These are phyloP conservation scores for Zaprionus vittiger DNA, from an alignment of 1,140 invertebrate genomes.

Conservation along the genomic window DNA sequence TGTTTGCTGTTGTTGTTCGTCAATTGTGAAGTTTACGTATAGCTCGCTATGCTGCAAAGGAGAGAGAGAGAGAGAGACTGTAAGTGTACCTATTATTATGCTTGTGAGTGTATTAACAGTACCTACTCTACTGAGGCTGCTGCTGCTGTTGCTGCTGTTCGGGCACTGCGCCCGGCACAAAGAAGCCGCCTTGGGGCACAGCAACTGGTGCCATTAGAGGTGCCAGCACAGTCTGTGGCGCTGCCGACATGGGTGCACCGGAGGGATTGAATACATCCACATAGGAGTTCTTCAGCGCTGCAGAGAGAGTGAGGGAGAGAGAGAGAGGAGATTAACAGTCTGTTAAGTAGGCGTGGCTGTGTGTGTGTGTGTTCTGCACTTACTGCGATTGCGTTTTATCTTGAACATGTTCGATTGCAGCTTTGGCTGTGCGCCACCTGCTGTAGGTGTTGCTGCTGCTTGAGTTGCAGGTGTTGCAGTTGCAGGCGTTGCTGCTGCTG, in stretches of 20 bases:
- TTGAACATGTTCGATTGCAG: slow-evolving; percentile 90
- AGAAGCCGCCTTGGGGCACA: slow-evolving; percentile 80
- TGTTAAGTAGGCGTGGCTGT: background rate
- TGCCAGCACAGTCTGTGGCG: slow-evolving; percentile 85
- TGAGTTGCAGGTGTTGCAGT: slow-evolving; percentile 35
- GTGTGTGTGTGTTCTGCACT: slow-evolving; percentile 69
- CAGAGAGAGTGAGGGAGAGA: slow-evolving; percentile 15
- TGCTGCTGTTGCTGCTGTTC: slow-evolving; percentile 38
- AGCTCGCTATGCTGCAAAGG: slow-evolving; percentile 6
- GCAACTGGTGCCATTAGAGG: slow-evolving; percentile 84
- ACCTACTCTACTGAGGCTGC: slow-evolving; percentile 31
- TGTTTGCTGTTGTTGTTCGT: slow-evolving; percentile 13
- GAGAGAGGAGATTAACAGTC: too few relatives aligned
- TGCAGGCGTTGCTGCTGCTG: slow-evolving; percentile 31
- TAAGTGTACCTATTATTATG: too few relatives aligned
- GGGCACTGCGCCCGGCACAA: slow-evolving; percentile 77
- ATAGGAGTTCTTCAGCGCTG: slow-evolving; percentile 91
- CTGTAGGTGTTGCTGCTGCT: slow-evolving; percentile 35
- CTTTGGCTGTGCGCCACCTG: slow-evolving; percentile 68
- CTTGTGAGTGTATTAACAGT: background rate
- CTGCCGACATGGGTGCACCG: slow-evolving; percentile 84
- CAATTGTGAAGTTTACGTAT: slow-evolving; percentile 53
- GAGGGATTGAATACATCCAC: slow-evolving; percentile 94
- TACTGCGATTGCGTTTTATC: slow-evolving; percentile 89
- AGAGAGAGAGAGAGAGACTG: background rate